phyloP scores from a whole-genome alignment of 92 coral and sea anemone genomes.

The Siderastrea siderea region DNA sequence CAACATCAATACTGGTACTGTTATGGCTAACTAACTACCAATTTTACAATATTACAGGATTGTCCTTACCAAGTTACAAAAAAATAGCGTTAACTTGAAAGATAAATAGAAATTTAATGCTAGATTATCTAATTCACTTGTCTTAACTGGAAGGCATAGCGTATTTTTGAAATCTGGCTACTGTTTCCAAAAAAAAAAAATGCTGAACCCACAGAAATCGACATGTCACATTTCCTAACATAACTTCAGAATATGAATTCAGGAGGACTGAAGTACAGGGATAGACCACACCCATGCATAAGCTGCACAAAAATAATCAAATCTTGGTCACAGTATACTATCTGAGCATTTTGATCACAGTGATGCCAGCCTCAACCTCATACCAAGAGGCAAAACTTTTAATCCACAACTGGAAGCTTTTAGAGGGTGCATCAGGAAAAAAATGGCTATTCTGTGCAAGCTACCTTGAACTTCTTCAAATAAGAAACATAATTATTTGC shows the following conservation, averaged over 20 bases:
- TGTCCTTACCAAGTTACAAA: not conserved
- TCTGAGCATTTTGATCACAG: too few relatives aligned
- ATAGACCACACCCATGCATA: not conserved
- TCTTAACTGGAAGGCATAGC: not conserved
- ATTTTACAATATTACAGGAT: not conserved
- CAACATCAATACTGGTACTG: not conserved
- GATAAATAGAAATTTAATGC: conserved; percentile 27
- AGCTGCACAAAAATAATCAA: too few relatives aligned
- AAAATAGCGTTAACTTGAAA: not conserved
- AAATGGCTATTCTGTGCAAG: too few relatives aligned
- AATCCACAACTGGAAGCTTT: too few relatives aligned
- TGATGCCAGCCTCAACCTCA: too few relatives aligned
- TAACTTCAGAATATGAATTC: not conserved
- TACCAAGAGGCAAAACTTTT: too few relatives aligned
- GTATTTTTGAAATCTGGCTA: not conserved
- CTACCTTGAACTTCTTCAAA: too few relatives aligned
- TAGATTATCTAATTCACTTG: not conserved
- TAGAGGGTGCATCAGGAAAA: too few relatives aligned
- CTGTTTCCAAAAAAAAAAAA: not conserved
- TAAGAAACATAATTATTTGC: too few relatives aligned
- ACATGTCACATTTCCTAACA: not conserved
- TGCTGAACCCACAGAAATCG: not conserved
- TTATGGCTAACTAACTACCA: not conserved
- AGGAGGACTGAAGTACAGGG: too few relatives aligned
- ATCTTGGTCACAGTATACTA: too few relatives aligned